Base-by-base conservation (phyloP, 1,140 invertebrate genomes). In the Drosophila serrata region DNA sequence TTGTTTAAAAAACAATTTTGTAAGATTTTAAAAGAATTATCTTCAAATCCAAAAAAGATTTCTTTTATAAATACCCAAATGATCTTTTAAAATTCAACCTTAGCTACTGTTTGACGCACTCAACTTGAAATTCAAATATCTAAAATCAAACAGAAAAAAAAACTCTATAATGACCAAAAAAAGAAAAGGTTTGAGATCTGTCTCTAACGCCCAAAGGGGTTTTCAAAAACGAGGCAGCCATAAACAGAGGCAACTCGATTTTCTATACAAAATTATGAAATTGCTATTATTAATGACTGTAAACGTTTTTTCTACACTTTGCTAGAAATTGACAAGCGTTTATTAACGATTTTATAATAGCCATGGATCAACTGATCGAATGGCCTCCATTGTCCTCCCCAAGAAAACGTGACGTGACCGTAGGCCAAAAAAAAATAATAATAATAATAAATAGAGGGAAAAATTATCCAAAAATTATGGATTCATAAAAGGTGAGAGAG, bases 241-340 rank as follows among this genome's bases (percentile, higher is more conserved):
- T 6, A 55, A 42, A 17, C 35, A 42, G 42, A 17, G 63, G 60
- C 24, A 46, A 43, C 56, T 60, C 46, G 53, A 59, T 56, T 81
- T 68, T 82, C 79, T 87, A 75, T 76, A 75, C 69, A 78, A 90
- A 90, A 75, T 85, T 90, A 79, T 81, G 76, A 90, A 90, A 90
- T 90, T 90, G 85, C 85, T 90, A 90, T 90, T 90, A 90, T 90
- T 90, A 85, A 90, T 90, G 85, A 90, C 79, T 90, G 81, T 90
- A 90, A 90, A 90, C 86, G 85, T 88, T 88, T 88, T 90, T 90
- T 90, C 73, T 87, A 84, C 80, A 80, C 79, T 85, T 90, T 73
- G 56, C 74, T 84, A 68, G 75, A 73, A 84, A 88, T 85, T 90
- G 85, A 90, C 85, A 90, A 90, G 85, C 85, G 85, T 88, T 90